Base-by-base conservation (phyloP, 2,797 vertebrate species). In the Lacerta viridis region DNA sequence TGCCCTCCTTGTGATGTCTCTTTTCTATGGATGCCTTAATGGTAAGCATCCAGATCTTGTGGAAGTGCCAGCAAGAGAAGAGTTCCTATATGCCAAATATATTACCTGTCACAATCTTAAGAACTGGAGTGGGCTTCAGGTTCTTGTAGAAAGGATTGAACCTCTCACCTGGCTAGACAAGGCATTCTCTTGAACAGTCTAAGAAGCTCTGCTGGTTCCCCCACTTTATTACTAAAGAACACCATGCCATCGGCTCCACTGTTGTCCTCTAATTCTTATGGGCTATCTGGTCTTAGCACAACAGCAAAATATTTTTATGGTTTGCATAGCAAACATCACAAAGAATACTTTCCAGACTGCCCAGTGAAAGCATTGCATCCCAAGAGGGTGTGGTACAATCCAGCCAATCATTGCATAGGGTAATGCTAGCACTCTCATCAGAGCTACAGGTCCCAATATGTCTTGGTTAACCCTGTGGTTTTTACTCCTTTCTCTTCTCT, bases 11-110 rank as follows among this genome's bases (percentile, higher is more conserved):
- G 86, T 69, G 27, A 59, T 72, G 7, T 77, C 64, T 25, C 41
- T 72, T 50, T 74, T 85, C 15, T 79, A 29, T 27, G 33, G 83
- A 25, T 86, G 83, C 71, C 72, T 81, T 85, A 78, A 82, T n/a
- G 41, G 43, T n/a, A 50, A 84, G 15, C n/a, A 78, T 41, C 39
- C 80, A 90, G 85, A 20, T 79, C 68, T 66, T 55, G 50, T 66
- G 39, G 39, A 72, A 55, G 5, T 83, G 33, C 75, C 77, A 61
- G 86, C 29, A 76, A n/a, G 11, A 7, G 59, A 69, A 76, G 55
- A 3, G 55, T 72, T 64, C 23, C 46, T 80, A 27, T 39, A 74
- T 85, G 68, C 82, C 75, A 74, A 84, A 88, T 20, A 89, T 64
- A n/a, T 36, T 25, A 68, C 61, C 20, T n/a, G 81, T 41, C 50